Base-by-base conservation (phyloP, 2,888 invertebrate genomes). In the Itoplectis maculator region DNA sequence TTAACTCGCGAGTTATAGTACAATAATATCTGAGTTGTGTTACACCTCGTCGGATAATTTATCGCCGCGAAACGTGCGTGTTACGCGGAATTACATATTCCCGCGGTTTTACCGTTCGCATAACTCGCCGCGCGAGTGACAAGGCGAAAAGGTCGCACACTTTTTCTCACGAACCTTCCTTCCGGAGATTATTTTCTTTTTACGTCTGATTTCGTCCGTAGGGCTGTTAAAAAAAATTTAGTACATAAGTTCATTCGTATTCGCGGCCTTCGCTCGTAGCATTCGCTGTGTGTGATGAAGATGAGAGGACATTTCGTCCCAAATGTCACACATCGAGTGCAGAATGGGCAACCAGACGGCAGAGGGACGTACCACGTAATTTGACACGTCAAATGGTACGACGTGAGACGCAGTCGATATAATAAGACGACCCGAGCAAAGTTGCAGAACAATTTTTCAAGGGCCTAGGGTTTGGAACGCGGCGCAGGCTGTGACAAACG, bases 11-110 rank as follows among this genome's bases (percentile, higher is more conserved):
- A 65, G 78, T 81, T 74, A 78, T 23, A 69, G 66, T 65, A 56
- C 29, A 75, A 81, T 59, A 61, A 74, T 73, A 77, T 69, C 73
- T 23, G 37, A 15, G 5, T 5, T 2, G 29, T 29, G 29, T 29
- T 82, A 78, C 73, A 78, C 59, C 61, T 69, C 66, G 65, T 56
- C 78, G 74, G 77, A 51, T 82, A 85, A 85, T 80, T 85, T 83
- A 84, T 84, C 65, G 84, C 37, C 65, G 84, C 37, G 70, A 65
- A 83, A 81, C 84, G 85, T 85, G 85, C 81, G 65, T 81, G 79
- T 79, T 75, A 81, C 82, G 56, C 68, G 29, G 20, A 59, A 77
- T 63, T 77, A 37, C 37, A 49, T n/a, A n/a, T 18, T 42, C n/a
- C 15, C 65, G 42, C n/a, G 20, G 23, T 35, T 65, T 74, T 49